These are phyloP conservation scores for Cryptoleucopteryx plumbea DNA, from an alignment of 2,113 vertebrate genomes.

Conservation along the genomic window DNA sequence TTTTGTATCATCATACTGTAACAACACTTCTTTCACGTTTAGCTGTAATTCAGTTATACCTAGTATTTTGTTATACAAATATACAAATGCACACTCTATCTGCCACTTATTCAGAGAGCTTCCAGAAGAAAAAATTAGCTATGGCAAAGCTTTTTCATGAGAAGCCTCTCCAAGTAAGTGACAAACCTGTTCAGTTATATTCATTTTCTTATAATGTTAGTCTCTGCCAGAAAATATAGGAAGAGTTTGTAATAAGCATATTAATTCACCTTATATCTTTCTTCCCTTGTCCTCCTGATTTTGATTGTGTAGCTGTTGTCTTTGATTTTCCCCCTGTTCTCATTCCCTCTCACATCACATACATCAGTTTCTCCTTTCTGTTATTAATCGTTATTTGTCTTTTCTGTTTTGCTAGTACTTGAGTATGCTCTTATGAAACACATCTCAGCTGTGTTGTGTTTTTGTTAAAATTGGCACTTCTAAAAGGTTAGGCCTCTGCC, in stretches of 20 bases:
- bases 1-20: neutral
- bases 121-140: neutral
- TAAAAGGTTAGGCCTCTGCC: constrained; percentile 48
- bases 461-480: constrained; percentile 51
- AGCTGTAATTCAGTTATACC: neutral
- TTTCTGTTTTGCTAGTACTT: constrained; percentile 1
- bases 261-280: neutral
- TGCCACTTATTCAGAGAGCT: neutral
- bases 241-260: neutral
- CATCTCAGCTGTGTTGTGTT: constrained; percentile 1
- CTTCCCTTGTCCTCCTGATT: neutral
- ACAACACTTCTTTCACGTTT: neutral
- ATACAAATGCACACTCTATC: neutral
- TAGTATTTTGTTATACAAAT: neutral
- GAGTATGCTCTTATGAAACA: constrained; percentile 14
- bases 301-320: neutral
- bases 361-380: neutral
- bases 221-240: neutral
- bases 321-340: neutral
- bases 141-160: neutral
- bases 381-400: neutral
- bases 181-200: neutral
- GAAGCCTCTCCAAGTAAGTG: neutral
- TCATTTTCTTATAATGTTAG: neutral
- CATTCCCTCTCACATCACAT: neutral